Evolutionary conservation across 2,113 vertebrate species (phyloP).

Genomic region (Pangasianodon gigas): DNA sequence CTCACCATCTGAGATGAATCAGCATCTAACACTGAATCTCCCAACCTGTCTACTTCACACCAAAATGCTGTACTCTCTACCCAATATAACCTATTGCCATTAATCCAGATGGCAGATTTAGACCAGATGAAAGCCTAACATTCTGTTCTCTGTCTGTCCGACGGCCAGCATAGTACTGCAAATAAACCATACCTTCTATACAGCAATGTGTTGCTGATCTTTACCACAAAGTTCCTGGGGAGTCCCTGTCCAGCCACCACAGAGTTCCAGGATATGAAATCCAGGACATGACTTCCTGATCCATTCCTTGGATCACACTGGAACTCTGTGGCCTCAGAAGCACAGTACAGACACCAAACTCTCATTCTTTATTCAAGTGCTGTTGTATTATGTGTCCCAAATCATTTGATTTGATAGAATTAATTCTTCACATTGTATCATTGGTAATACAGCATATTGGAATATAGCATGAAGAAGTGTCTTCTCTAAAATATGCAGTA

Average conservation of each 20-base stretch:
- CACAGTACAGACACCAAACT: background rate
- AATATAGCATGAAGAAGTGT: background rate
- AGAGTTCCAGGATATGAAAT: conserved; percentile 8
- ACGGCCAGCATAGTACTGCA: background rate
- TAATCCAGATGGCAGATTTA: background rate
- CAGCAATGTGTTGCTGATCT: background rate
- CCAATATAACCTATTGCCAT: background rate
- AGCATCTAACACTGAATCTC: background rate
- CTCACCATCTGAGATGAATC: background rate
- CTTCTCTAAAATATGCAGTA: background rate
- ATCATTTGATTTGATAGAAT: no score
- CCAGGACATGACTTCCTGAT: conserved; percentile 37
- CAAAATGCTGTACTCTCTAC: background rate
- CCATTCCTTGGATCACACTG: background rate
- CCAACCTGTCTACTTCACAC: background rate
- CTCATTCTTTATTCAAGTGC: background rate
- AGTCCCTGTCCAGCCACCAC: background rate
- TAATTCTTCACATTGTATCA: background rate
- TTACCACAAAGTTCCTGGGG: background rate
- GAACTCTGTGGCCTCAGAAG: background rate
- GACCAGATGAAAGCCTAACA: background rate
- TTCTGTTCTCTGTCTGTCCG: background rate
- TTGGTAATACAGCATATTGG: background rate
- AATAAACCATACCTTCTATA: background rate
- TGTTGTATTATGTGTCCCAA: background rate